Conservation (phyloP, 2,888 invertebrate genomes). For the Volucella inanis region DNA sequence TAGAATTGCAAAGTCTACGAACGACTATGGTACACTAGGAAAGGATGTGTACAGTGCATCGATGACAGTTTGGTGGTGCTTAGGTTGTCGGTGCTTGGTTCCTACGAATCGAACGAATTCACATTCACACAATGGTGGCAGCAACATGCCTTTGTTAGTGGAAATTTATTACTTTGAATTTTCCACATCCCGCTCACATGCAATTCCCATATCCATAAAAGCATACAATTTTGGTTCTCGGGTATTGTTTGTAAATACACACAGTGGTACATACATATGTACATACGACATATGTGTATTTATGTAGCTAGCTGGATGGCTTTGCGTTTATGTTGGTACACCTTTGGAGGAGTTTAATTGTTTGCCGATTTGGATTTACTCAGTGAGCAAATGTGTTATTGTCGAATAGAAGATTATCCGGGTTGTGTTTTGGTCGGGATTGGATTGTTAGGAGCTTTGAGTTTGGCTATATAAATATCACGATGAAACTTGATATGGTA, state of each 20-base stretch:
- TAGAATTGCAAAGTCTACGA: constrained; percentile 20
- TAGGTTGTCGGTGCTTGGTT: constrained; percentile 9
- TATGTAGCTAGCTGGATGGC: neutral
- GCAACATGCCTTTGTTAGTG: constrained; percentile 45
- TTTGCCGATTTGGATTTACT: constrained; percentile 46
- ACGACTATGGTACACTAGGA: neutral
- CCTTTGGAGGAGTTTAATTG: constrained; percentile 54
- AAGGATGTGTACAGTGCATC: neutral
- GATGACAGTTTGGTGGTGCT: constrained; percentile 40
- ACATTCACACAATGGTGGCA: constrained; percentile 5
- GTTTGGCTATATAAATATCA: constrained; percentile 50
- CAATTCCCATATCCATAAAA: constrained; percentile 18
- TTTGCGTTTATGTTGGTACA: constrained; percentile 26
- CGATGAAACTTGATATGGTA: constrained; percentile 34
- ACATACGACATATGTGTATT: no score
- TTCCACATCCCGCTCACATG: constrained; percentile 39
- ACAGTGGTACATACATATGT: no score
- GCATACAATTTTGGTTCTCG: constrained; percentile 53
- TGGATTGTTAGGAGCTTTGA: constrained; percentile 50
- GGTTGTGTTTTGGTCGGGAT: constrained; percentile 54
- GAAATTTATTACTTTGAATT: constrained; percentile 47
- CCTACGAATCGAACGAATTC: constrained; percentile 30
- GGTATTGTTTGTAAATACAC: constrained; percentile 22
- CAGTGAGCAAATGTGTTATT: constrained; percentile 59
- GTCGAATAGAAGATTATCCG: constrained; percentile 66